phyloP scores from a whole-genome alignment of 2,888 invertebrate species.

The Herminia tarsipennalis region DNA sequence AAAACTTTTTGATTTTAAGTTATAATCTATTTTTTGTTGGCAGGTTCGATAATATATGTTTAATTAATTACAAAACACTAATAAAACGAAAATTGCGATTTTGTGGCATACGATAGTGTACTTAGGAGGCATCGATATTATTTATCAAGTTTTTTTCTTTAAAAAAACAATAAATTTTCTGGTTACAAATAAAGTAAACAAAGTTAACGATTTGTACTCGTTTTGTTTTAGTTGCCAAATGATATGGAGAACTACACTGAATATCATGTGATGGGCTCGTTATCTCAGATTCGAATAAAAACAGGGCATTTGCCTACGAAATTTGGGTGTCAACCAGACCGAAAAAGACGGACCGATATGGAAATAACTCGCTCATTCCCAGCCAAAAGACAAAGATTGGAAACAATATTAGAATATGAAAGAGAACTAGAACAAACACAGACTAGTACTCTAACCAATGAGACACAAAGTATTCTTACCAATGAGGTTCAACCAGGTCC shows the following conservation, averaged over 20 bases:
- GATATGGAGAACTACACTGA: slow-evolving; percentile 51
- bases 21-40: no score
- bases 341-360: slow-evolving; percentile 18
- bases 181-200: background rate
- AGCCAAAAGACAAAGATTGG: background rate
- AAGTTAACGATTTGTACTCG: background rate
- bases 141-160: background rate
- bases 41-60: no score
- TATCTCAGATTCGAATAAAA: slow-evolving; percentile 48
- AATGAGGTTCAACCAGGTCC: no score
- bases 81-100: no score
- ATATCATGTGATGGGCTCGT: slow-evolving; percentile 50
- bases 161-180: background rate
- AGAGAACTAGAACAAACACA: background rate
- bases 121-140: background rate
- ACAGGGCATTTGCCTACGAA: slow-evolving; percentile 44
- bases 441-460: background rate
- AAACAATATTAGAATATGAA: background rate
- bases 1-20: no score
- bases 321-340: slow-evolving; percentile 46
- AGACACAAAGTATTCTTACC: no score
- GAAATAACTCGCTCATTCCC: background rate
- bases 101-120: no score
- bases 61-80: no score
- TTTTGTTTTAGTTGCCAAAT: slow-evolving; percentile 43